Evolutionary conservation across 2,888 invertebrate species (phyloP).

Genomic region (Zygogramma bicolorata): DNA sequence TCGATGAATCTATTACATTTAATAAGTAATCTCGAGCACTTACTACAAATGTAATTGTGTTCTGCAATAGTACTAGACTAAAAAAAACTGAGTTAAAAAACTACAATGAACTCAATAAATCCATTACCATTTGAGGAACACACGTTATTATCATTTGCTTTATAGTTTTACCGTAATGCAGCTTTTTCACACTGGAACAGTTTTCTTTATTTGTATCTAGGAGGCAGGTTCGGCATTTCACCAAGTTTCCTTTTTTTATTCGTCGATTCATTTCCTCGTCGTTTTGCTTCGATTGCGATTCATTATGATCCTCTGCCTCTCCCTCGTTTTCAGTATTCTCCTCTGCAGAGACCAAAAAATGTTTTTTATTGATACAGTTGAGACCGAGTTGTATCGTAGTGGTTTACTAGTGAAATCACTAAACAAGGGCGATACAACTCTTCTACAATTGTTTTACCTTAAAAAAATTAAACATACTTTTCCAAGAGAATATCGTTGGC

Average conservation of each 20-base stretch:
- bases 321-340: neutral
- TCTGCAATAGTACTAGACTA: constrained; percentile 11
- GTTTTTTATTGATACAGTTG: no score
- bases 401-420: no score
- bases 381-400: no score
- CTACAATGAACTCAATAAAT: neutral
- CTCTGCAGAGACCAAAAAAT: neutral
- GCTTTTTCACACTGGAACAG: constrained; percentile 17
- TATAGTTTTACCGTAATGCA: constrained; percentile 21
- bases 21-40: constrained; percentile 23
- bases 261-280: neutral
- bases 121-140: constrained; percentile 27
- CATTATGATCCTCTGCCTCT: neutral
- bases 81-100: neutral
- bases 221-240: constrained; percentile 38
- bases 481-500: constrained; percentile 21
- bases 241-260: neutral
- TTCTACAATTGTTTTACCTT: neutral
- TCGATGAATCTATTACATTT: constrained; percentile 22
- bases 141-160: constrained; percentile 27
- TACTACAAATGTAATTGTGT: constrained; percentile 24
- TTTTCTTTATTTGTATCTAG: neutral
- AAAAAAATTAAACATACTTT: neutral
- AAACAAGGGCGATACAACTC: no score
- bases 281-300: neutral